Base-by-base conservation (phyloP, 2,888 invertebrate genomes). In the Hemicrepidius hirtus region DNA sequence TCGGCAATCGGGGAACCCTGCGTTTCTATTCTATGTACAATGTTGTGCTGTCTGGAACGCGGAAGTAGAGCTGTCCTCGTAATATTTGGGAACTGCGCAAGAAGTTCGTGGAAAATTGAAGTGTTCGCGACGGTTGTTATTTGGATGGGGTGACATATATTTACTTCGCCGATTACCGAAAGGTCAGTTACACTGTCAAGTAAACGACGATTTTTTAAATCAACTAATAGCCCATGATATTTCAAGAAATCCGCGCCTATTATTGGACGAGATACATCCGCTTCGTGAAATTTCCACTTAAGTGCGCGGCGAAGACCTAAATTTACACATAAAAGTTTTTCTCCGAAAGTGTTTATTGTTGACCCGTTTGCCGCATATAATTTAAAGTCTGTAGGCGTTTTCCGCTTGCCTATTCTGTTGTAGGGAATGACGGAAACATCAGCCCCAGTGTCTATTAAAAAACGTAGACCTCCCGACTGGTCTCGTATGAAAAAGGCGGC, bases 221-320 rank as follows among this genome's bases (percentile, higher is more conserved):
- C 41, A 6, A 18, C 55, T 0, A 66, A 16, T 2, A 55, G 20
- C 2, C 35, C 28, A 13, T 28, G 32, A 9, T 57, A n/a, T 0
- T 18, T 7, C 13, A 57, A 12, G 37, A 66, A 66, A 13, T 66
- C 66, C 0, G 66, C 44, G n/a, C 41, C 57, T 0, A 66, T 55
- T n/a, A 32, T n/a, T n/a, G 55, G 24, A 9, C 24, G 28, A n/a
- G 21, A 5, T 6, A 28, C 28, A n/a, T 53, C 53, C 3, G 53
- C 53, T 12, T n/a, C 12, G 6, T 10, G 5, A 28, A 20, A 53
- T n/a, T n/a, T 24, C 53, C 53, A 53, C 21, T 12, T 12, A 3
- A 28, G 9, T 6, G 24, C 6, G 3, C 53, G 21, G 21, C 53
- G 21, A 3, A 53, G 12, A 12, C 53, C 53, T 28, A 53, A 28